These are phyloP conservation scores for Drosophila emarginata DNA, from an alignment of 2,888 invertebrate genomes.

Conservation along the genomic window DNA sequence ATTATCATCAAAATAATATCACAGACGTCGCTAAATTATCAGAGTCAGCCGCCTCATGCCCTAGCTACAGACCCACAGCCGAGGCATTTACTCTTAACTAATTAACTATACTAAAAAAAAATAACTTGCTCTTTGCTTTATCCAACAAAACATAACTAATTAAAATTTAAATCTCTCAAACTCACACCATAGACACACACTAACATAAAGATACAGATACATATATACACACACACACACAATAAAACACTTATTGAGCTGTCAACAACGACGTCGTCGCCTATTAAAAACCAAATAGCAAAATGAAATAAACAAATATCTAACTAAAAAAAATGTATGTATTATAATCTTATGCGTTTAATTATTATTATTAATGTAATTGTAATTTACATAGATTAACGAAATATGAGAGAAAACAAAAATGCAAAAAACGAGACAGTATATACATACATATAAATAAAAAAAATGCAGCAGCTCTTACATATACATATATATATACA, in stretches of 20 bases:
- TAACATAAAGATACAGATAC: neutral
- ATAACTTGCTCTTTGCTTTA: slow-evolving; percentile 6
- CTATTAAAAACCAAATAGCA: neutral
- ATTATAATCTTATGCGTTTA: slow-evolving; percentile 13
- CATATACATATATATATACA: neutral
- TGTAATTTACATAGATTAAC: slow-evolving; percentile 11
- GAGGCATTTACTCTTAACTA: slow-evolving; percentile 52
- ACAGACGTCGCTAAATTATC: slow-evolving; percentile 67
- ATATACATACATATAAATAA: neutral
- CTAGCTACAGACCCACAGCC: slow-evolving; percentile 28
- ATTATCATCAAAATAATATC: slow-evolving; percentile 11
- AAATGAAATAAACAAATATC: slow-evolving; percentile 6
- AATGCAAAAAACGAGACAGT: neutral
- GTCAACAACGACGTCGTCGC: slow-evolving; percentile 1
- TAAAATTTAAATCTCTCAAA: neutral
- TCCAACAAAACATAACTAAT: neutral
- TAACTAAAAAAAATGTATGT: slow-evolving; percentile 12
- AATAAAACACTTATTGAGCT: slow-evolving; percentile 5
- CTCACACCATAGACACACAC: neutral
- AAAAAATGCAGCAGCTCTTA: neutral
- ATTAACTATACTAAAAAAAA: slow-evolving; percentile 21
- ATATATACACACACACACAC: neutral
- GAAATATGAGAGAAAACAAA: neutral
- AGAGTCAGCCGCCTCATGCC: slow-evolving; percentile 39
- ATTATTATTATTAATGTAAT: slow-evolving; percentile 24